Evolutionary conservation across 2,113 vertebrate genomes (phyloP).

Genomic region (Ptilorrhoa leucosticta): DNA sequence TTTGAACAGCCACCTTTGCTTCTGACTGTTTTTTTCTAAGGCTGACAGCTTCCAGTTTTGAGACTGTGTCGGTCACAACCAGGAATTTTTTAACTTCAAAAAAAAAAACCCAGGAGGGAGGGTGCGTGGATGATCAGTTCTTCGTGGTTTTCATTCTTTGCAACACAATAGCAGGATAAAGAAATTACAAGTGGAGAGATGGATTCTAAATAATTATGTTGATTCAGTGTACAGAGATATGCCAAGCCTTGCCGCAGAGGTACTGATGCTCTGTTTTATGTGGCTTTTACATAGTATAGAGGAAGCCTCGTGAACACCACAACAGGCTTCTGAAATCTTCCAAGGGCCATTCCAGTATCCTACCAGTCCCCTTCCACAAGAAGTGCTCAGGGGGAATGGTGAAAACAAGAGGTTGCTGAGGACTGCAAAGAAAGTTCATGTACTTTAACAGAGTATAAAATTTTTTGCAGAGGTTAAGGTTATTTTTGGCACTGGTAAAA

Average conservation of each 20-base stretch:
- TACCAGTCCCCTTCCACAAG: background rate
- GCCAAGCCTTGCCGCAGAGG: background rate
- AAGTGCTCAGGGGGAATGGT: background rate
- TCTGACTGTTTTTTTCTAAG: background rate
- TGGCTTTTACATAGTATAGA: background rate
- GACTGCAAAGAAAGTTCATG: background rate
- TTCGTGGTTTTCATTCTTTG: constrained; percentile 23
- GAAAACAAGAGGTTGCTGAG: background rate
- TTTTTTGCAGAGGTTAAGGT: background rate
- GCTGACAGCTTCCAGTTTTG: background rate
- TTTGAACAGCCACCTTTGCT: background rate
- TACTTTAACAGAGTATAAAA: background rate
- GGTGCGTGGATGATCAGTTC: background rate
- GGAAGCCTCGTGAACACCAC: background rate
- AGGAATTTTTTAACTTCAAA: background rate
- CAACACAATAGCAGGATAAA: constrained; percentile 14
- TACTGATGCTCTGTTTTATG: constrained; percentile 30
- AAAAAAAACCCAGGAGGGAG: background rate
- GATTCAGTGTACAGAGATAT: background rate
- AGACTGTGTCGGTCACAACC: background rate
- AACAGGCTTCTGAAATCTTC: background rate
- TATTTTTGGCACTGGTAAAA: background rate
- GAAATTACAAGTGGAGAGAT: background rate
- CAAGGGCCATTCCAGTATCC: background rate
- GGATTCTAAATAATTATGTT: constrained; percentile 19